These are phyloP conservation scores for Pollimyrus isidori DNA, from an alignment of 2,113 vertebrate genomes.

Conservation along the genomic window DNA sequence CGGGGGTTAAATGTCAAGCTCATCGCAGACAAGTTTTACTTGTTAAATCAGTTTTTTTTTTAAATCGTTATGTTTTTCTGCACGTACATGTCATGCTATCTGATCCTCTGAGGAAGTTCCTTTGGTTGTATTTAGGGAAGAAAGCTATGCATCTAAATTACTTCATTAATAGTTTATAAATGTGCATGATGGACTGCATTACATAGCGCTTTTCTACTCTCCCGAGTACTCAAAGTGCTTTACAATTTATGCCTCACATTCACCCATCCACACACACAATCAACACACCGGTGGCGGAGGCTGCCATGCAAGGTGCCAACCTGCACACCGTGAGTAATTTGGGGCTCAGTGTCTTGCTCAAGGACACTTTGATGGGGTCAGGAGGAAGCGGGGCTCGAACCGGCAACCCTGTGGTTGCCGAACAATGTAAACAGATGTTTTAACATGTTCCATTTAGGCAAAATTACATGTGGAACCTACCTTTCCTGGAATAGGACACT, in stretches of 20 bases:
- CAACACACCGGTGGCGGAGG: too few relatives aligned
- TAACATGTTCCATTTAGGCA: background rate
- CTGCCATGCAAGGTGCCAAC: too few relatives aligned
- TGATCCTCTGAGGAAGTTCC: background rate
- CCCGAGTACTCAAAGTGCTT: too few relatives aligned
- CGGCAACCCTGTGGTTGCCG: too few relatives aligned
- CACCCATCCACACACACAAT: too few relatives aligned
- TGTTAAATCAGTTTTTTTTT: background rate
- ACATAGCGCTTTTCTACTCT: too few relatives aligned
- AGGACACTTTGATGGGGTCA: too few relatives aligned
- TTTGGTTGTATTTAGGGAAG: background rate
- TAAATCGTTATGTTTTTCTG: background rate
- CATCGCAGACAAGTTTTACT: background rate
- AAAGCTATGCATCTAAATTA: background rate
- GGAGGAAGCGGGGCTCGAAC: too few relatives aligned
- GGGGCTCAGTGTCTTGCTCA: too few relatives aligned
- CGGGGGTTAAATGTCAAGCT: background rate
- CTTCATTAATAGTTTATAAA: background rate
- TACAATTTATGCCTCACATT: too few relatives aligned
- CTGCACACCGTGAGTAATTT: too few relatives aligned
- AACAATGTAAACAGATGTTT: background rate
- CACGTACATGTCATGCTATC: background rate
- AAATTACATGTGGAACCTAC: background rate
- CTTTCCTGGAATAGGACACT: background rate
- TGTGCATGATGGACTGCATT: too few relatives aligned